Base-by-base conservation (phyloP, 2,888 invertebrate species). In the Microchrysa polita region DNA sequence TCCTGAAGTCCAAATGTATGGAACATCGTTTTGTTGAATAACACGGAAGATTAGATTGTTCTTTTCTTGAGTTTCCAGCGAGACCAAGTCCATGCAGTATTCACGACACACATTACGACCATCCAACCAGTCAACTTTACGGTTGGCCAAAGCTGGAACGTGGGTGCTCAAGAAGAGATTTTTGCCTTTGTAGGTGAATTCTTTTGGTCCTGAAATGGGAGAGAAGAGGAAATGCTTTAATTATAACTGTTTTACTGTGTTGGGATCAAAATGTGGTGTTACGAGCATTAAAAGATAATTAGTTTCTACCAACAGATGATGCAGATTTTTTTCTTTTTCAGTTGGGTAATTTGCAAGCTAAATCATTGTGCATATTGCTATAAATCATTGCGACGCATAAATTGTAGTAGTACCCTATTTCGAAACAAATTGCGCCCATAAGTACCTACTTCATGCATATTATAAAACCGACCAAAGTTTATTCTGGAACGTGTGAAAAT, bases 1-100 rank as follows among this genome's bases (percentile, higher is more conserved):
- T 71, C 95, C 96, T 5, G 94, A 93, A 14, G 96, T 95, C 95
- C 96, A 96, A 81, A 96, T 96, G 87, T 95, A 96, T 2, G 95
- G 94, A 61, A 94, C 92, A 83, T 95, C 93, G 79, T 94, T 93
- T 84, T 93, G 92, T 84, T 94, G 93, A 78, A 95, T 94, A 57
- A 94, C 88, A 84, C 91, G 92, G 90, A 93, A 94, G 84, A 95
- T 90, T 81, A 95, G 90, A 85, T 95, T 94, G 83, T 95, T 95
- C 84, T 96, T 94, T 83, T 94, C 94, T 85, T 95, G 94, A 12
- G 93, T 92, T 84, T 96, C 95, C 84, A 95, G 87, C 20, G 94
- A 93, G 63, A 95, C 92, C 79, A 95, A 89, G 85, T 96, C 96
- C 96, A 96, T 96, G 86, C 96, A 96, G 86, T 95, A 95, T 84